Base-by-base conservation (phyloP, 2,888 invertebrate species). In the Cordilura impudica region DNA sequence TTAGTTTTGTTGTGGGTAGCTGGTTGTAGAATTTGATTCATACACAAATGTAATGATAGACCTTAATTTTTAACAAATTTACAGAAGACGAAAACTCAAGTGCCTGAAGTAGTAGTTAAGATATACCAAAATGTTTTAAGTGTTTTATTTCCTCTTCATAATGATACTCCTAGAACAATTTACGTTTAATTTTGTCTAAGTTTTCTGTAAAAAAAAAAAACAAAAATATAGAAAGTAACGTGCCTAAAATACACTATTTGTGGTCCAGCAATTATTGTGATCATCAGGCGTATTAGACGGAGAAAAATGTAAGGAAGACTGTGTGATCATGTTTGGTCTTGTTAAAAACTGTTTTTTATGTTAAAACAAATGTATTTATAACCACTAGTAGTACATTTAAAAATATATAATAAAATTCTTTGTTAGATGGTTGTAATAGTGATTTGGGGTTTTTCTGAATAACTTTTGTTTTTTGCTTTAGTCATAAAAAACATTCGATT, bases 341-440 rank as follows among this genome's bases (percentile, higher is more conserved):
- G 78, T 79, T 79, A 71, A 71, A 74, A 75, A 71, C 74, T 66
- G 75, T 79, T 56, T 71, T 79, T 66, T 71, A 75, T 61, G 70
- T 54, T 71, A 18, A 71, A 79, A 66, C 29, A 53, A 76, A 71
- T 66, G 65, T 43, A 56, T 21, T 47, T 43, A n/a, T n/a, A n/a
- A n/a, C n/a, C n/a, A n/a, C 19, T 29, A 70, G 16, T 39, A 49
- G 7, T 16, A 4, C 5, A 26, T 26, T 61, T 29, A 16, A 49
- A 51, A 74, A 72, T 70, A 35, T 75, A 51, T 79, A 75, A 79
- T 75, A 66, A 75, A 79, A 79, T 70, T 66, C 47, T 65, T 75
- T 71, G 75, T 51, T 47, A 79, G 75, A 79, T 74, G 66, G 61
- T 75, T 71, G 75, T 79, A 61, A 79, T 56, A 79, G 78, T 74